Base-by-base conservation (phyloP, 2,888 invertebrate genomes). In the Panzeria rudis region DNA sequence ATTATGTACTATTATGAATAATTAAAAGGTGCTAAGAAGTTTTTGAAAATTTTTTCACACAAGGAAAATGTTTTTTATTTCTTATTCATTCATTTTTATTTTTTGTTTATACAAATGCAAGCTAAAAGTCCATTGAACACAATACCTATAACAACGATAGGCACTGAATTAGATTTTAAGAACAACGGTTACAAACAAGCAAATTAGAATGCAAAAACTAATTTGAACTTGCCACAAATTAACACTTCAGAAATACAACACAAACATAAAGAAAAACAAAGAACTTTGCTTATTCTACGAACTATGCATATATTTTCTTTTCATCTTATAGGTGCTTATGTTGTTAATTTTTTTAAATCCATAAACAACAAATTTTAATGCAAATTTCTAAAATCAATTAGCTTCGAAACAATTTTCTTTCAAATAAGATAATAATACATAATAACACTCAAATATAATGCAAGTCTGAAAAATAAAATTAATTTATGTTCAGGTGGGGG, bases 1-100 rank as follows among this genome's bases (percentile, higher is more conserved):
- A 44, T 44, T n/a, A n/a, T n/a, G n/a, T n/a, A n/a, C n/a, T 47
- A 47, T n/a, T 35, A 17, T n/a, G 44, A 77, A 50, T 61, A 79
- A 66, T 35, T 29, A 73, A 75, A 54, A 80, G 64, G 78, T 78
- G 72, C 56, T 78, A 84, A 86, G 80, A 38, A 59, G 29, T 73
- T 77, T 66, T 44, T 41, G 4, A 50, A 68, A 68, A 54, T 69
- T 41, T 83, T 80, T 72, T 80, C 76, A 52, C 79, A 83, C 79
- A 66, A 41, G 13, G 35, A 56, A 66, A 59, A 13, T n/a, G n/a
- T n/a, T 0, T n/a, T 35, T 0, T 61, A 9, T 25, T 25, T 47
- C 6, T 47, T 8, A n/a, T 44, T 25, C 1, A 52, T 25, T 9
- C 23, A 32, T 0, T 20, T 17, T 17, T n/a, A 2, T 17, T 13